Base-by-base conservation (phyloP, 1,140 invertebrate species). In the Harpegnathos saltator region DNA sequence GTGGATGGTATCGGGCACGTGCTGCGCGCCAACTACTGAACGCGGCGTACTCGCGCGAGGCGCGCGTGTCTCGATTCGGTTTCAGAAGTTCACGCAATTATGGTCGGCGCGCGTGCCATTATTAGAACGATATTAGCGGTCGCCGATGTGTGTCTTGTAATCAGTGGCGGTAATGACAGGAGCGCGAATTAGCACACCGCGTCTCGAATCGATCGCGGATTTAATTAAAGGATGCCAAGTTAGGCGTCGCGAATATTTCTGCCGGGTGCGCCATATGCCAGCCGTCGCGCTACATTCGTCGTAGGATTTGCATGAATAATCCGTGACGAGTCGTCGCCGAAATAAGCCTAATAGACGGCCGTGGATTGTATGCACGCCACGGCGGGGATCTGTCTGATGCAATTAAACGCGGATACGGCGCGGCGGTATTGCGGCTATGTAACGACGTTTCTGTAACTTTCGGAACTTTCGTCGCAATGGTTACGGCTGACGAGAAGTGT, bases 141-240 rank as follows among this genome's bases (percentile, higher is more conserved):
- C 85, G 89, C 83, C 80, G 66, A 69, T 63, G 61, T 50, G 63
- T 69, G 89, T 89, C 89, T 89, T 90, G 87, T 90, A 87, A 90
- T 90, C 85, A 89, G 75, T 80, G 58, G 59, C 59, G 61, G 75
- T 84, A 77, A 90, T 90, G 85, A 90, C 87, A 90, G 87, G 85
- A 69, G 50, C 52, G 73, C 50, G 73, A 71, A 83, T 87, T 89
- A 86, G 77, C 63, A 77, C 82, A 73, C 85, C 62, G 85, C 85
- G 75, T 88, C 78, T 4, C 52, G 84, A 81, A 90, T 85, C 86
- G 82, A 83, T 82, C 83, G 85, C 58, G 63, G 87, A 85, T 87
- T 89, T 90, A 90, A 90, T 90, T 90, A 90, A 83, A 90, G 86
- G 84, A 84, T 85, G 48, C 65, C 68, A 66, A 63, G 59, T 65